Evolutionary conservation across 2,888 invertebrate genomes (phyloP).

Genomic region (Netelia melanura): DNA sequence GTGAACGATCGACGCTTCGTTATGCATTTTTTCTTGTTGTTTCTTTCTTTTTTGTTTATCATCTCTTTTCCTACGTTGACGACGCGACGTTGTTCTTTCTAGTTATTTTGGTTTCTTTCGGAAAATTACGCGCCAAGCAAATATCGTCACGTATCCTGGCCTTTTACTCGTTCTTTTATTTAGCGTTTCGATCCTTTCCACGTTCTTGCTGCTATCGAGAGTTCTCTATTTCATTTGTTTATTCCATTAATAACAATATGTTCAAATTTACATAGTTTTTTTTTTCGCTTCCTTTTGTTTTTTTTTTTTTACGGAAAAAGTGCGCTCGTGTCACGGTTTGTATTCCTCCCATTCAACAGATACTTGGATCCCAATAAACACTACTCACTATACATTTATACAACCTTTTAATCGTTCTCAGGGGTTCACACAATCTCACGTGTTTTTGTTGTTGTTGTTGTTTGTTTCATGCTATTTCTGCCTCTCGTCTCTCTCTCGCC

Average conservation of each 20-base stretch:
- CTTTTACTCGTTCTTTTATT: conserved; percentile 46
- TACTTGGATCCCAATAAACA: conserved; percentile 78
- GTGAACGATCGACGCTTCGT: conserved; percentile 59
- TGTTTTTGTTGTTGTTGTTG: conserved; percentile 11
- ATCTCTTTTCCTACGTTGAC: conserved; percentile 8
- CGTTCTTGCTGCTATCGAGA: conserved; percentile 55
- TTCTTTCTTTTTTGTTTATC: not conserved
- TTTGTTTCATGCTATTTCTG: conserved; percentile 15
- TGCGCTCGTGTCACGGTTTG: conserved; percentile 68
- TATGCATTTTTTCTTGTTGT: conserved; percentile 53
- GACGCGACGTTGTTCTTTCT: conserved; percentile 27
- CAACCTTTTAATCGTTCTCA: conserved; percentile 77
- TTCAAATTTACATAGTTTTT: conserved; percentile 81
- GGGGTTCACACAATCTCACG: conserved; percentile 47
- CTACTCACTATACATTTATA: conserved; percentile 84
- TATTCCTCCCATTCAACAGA: conserved; percentile 76
- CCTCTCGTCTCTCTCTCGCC: conserved; percentile 26
- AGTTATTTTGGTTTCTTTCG: conserved; percentile 45
- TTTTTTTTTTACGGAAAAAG: conserved; percentile 68
- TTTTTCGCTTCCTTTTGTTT: conserved; percentile 54
- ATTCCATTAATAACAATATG: conserved; percentile 73
- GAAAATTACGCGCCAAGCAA: conserved; percentile 37
- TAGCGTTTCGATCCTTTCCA: conserved; percentile 32
- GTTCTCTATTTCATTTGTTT: conserved; percentile 65
- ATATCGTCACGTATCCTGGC: conserved; percentile 47